These are phyloP conservation scores for Tenthredo amoena DNA, from an alignment of 2,888 invertebrate species.

Conservation along the genomic window DNA sequence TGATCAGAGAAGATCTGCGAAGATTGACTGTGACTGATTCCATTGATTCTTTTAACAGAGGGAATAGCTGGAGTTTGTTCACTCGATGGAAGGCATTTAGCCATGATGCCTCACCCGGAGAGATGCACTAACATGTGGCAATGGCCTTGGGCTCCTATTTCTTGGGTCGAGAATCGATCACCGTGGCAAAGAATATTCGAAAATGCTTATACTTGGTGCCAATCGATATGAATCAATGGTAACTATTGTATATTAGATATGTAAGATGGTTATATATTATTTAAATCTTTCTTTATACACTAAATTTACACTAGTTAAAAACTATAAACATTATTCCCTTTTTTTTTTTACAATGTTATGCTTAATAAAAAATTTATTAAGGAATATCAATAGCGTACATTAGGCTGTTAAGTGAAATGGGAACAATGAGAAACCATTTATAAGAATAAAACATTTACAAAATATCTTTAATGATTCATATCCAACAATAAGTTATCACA, in stretches of 20 bases:
- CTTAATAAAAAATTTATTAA: background rate
- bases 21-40: constrained; percentile 15
- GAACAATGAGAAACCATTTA: background rate
- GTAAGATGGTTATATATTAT: constrained; percentile 1
- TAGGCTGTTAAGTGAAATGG: background rate
- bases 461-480: background rate
- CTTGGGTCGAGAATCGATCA: constrained; percentile 81
- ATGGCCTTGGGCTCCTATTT: constrained; percentile 86
- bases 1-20: background rate
- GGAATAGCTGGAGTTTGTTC: constrained; percentile 96
- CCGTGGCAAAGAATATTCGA: constrained; percentile 97
- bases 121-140: constrained; percentile 94
- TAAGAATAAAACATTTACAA: background rate
- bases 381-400: background rate
- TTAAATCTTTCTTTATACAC: background rate
- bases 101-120: constrained; percentile 99
- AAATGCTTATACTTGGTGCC: constrained; percentile 90
- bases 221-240: background rate
- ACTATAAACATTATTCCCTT: background rate
- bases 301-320: background rate
- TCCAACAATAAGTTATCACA: background rate
- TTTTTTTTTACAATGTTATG: background rate
- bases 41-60: constrained; percentile 74
- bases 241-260: background rate
- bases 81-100: constrained; percentile 94